A percentile compares a stretch with the other conserved stretches of the same genome.
Conservation (phyloP, 1,140 invertebrate genomes). For the Thaumatotibia leucotreta region DNA sequence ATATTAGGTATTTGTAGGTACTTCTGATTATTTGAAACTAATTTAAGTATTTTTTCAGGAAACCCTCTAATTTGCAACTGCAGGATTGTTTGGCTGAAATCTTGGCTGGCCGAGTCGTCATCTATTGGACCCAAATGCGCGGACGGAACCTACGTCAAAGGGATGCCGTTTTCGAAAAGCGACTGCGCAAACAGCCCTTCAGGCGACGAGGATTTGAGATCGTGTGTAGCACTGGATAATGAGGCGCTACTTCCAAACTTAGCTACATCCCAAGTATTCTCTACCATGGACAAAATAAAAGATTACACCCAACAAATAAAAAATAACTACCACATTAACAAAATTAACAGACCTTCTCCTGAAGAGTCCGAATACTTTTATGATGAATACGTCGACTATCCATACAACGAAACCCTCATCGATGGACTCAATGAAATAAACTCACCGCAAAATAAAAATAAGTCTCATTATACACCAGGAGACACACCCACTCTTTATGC, state of each 20-base stretch:
- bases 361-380: slow-evolving; percentile 88
- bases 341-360: slow-evolving; percentile 77
- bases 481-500: slow-evolving; percentile 83
- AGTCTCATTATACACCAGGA: slow-evolving; percentile 70
- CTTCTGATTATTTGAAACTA: no score
- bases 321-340: slow-evolving; percentile 56
- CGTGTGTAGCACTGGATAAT: slow-evolving; percentile 80
- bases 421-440: slow-evolving; percentile 51
- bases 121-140: slow-evolving; percentile 84
- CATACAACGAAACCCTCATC: slow-evolving; percentile 78
- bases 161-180: slow-evolving; percentile 81
- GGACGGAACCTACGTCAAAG: slow-evolving; percentile 84
- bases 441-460: slow-evolving; percentile 45
- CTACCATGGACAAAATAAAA: slow-evolving; percentile 74
- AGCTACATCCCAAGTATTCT: slow-evolving; percentile 73
- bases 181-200: slow-evolving; percentile 78
- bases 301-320: slow-evolving; percentile 62
- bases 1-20: no score
- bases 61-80: slow-evolving; percentile 90
- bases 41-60: slow-evolving; percentile 73
- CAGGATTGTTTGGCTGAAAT: slow-evolving; percentile 86
- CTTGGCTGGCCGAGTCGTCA: slow-evolving; percentile 86
- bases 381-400: slow-evolving; percentile 87
- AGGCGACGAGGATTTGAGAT: slow-evolving; percentile 68
- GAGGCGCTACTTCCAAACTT: slow-evolving; percentile 77